Evolutionary conservation across 2,113 vertebrate species (phyloP), one percentile per base, ranked within the genome.

Genomic region (Prochilodus magdalenae): DNA sequence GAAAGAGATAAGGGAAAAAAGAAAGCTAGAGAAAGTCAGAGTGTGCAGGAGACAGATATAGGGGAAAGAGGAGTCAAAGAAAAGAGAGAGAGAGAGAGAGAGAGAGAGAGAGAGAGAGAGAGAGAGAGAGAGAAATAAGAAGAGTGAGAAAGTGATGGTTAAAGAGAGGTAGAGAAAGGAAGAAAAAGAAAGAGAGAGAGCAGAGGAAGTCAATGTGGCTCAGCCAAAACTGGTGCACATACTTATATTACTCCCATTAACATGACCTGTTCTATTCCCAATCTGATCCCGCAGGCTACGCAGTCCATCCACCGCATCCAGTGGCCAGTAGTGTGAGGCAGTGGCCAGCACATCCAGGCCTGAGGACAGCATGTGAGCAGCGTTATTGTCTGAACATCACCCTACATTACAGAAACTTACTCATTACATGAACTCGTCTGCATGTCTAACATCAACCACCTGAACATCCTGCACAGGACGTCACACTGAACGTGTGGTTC

Each of bases 301-400:
- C 83, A 98, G 98, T 59, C 96, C 97, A 0, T 97, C 96, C 93
- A 98, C 97, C 0, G 85, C 90, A 86, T 96, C 97, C 84, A 99
- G 27, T 0, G 97, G 97, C 97, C 98, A 99, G 80, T 99, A 99
- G 84, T 99, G 96, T 66, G 97, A 97, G 63, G 96, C 97, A 0
- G 95, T 95, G 5, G 93, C 94, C 53, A 99, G 89, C 88, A 99
- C 95, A 84, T 93, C 89, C 87, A 98, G 95, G 66, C 97, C 98
- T 99, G 89, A 22, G 71, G 86, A 91, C 69, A 63, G 18, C 27
- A 44, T 2, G 10, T 13, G 10, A 5, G 27, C 18, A 74, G 3
- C 14, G 49, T 51, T 51, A 16, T 2, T 51, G 49, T 51, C 49
- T 51, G 1, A 51, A 16, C 24, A 18, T 18, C 1, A 65, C 3